phyloP scores from a whole-genome alignment of 2,113 vertebrate genomes.

The Lipophrys pholis region DNA sequence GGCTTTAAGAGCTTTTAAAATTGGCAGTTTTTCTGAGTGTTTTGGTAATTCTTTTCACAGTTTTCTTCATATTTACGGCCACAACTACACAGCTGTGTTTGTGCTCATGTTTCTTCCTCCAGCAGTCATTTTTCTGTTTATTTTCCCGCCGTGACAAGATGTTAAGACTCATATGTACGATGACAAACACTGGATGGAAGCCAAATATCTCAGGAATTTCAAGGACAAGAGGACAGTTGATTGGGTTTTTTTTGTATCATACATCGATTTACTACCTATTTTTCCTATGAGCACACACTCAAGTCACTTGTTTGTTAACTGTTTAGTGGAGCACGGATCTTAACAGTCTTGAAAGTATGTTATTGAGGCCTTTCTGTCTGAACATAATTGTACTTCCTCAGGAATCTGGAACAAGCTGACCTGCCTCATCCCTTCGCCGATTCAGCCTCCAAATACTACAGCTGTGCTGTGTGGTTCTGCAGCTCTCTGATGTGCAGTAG shows the following conservation, averaged over 20 bases:
- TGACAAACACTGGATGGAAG: neutral
- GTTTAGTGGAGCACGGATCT: too few species aligned
- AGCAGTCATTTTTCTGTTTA: neutral
- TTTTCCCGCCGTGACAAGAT: neutral
- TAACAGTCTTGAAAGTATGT: too few species aligned
- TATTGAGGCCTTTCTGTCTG: too few species aligned
- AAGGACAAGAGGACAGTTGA: neutral
- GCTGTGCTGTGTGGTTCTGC: too few species aligned
- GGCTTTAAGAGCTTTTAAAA: slow-evolving; percentile 27
- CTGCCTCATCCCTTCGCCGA: too few species aligned
- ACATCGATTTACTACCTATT: too few species aligned
- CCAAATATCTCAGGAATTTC: neutral
- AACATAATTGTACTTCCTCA: too few species aligned
- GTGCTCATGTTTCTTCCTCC: slow-evolving; percentile 1
- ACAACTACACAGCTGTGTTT: slow-evolving; percentile 27
- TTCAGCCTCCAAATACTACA: too few species aligned
- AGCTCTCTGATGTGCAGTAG: too few species aligned
- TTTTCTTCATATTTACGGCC: neutral
- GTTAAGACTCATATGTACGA: neutral
- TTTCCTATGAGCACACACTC: too few species aligned
- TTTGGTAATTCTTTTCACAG: slow-evolving; percentile 1
- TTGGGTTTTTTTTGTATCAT: neutral
- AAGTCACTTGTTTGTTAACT: too few species aligned
- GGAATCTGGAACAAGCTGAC: too few species aligned
- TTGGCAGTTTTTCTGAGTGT: slow-evolving; percentile 27